Evolutionary conservation across 2,797 vertebrate genomes (phyloP).

Genomic region (Gymnocypris eckloni): DNA sequence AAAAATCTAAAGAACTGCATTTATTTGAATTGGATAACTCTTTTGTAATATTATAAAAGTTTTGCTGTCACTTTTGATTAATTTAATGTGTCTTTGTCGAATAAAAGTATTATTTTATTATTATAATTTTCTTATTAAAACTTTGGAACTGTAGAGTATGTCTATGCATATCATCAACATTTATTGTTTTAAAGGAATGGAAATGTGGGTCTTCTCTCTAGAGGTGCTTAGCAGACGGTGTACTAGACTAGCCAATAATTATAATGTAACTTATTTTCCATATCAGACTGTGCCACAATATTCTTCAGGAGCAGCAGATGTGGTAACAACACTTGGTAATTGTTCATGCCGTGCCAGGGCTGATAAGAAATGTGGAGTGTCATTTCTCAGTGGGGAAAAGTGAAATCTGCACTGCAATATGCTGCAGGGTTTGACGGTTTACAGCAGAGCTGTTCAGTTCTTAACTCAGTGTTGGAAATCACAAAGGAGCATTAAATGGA

Average conservation of each 20-base stretch:
- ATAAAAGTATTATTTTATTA: not conserved
- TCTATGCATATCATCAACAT: slow-evolving; percentile 7
- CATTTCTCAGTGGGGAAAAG: slow-evolving; percentile 30
- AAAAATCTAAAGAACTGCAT: not conserved
- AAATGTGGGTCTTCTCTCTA: slow-evolving; percentile 28
- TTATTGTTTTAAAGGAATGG: not conserved
- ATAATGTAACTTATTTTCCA: slow-evolving; percentile 52
- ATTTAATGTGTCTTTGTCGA: not conserved
- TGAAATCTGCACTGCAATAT: slow-evolving; percentile 42
- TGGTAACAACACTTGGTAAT: slow-evolving; percentile 54
- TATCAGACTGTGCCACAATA: slow-evolving; percentile 51
- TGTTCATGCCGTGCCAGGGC: slow-evolving; percentile 48
- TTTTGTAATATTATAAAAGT: not conserved
- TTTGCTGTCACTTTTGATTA: not conserved
- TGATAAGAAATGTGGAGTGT: slow-evolving; percentile 38
- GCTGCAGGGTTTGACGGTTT: slow-evolving; percentile 21
- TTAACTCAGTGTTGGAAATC: slow-evolving; percentile 1
- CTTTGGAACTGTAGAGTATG: not conserved
- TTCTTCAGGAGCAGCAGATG: slow-evolving; percentile 46
- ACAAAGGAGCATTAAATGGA: slow-evolving; percentile 31
- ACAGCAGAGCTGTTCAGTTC: slow-evolving; percentile 14
- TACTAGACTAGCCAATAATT: slow-evolving; percentile 45
- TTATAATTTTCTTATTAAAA: not conserved
- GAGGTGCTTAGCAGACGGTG: slow-evolving; percentile 12
- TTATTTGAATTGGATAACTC: not conserved